phyloP scores from a whole-genome alignment of 2,113 vertebrate species.

The Psittacus erithacus region DNA sequence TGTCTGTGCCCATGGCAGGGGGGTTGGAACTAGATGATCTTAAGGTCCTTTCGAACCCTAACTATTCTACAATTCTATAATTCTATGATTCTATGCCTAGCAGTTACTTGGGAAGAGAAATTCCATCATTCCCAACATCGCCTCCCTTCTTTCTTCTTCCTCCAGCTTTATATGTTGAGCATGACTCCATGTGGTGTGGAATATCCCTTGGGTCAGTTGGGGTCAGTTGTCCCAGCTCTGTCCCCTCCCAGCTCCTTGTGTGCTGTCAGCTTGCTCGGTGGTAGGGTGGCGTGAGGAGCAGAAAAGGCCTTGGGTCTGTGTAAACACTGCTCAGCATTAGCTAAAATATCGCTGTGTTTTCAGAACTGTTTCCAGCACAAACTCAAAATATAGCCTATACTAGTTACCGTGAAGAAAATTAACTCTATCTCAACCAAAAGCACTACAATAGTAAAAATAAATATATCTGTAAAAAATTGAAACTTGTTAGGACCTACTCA shows the following conservation, averaged over 20 bases:
- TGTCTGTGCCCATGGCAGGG: too few relatives aligned
- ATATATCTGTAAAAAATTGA: not conserved
- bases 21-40: too few relatives aligned
- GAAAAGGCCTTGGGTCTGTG: not conserved
- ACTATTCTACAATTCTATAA: too few relatives aligned
- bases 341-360: not conserved
- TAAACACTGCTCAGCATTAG: not conserved
- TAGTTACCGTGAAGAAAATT: not conserved
- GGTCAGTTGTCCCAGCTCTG: not conserved
- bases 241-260: not conserved
- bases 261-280: not conserved
- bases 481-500: not conserved
- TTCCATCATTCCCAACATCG: not conserved
- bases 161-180: not conserved
- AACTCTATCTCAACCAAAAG: not conserved
- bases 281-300: not conserved
- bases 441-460: not conserved
- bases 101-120: not conserved
- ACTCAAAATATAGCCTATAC: not conserved
- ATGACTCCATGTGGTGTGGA: not conserved
- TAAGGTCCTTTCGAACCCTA: too few relatives aligned
- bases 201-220: not conserved
- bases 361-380: not conserved
- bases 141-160: not conserved
- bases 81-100: not conserved